Base-by-base conservation (phyloP, 2,888 invertebrate species). In the Mimumesa dahlbomi region DNA sequence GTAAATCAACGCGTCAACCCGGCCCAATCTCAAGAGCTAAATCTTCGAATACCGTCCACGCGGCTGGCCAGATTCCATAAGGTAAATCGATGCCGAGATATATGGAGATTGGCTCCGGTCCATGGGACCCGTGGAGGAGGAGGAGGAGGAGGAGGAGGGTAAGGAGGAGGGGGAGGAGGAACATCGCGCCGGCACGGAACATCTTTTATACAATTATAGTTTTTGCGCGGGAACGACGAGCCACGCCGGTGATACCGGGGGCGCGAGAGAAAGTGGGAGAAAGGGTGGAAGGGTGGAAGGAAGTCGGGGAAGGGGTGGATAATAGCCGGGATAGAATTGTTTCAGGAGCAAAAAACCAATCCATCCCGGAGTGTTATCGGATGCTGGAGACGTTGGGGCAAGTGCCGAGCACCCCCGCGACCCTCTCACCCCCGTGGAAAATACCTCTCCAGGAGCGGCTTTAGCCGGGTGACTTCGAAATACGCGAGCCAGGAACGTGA, bases 191-290 rank as follows among this genome's bases (percentile, higher is more conserved):
- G 16, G 52, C 18, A 48, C 45, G 56, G 74, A 79, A 80, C 82
- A 83, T 84, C 82, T 83, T 85, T 86, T 80, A 87, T 81, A 81
- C 87, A 87, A 87, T 88, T 88, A 87, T 79, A 80, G 76, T 87
- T 86, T 87, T 87, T 87, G 82, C 79, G 49, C 61, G 72, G 56
- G 66, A n/a, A n/a, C n/a, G n/a, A 50, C 68, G 79, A 77, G 74
- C 76, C 62, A 63, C 58, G 4, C 74, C 75, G 83, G 83, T 84
- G 86, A 86, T 84, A 83, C 83, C 79, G 29, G 45, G 42, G 49
- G 75, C 57, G 70, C 63, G 64, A 73, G 63, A 53, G 73, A 71
- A 58, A 76, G 68, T 69, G 61, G 46, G 59, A 9, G 50, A 50
- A 42, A 16, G 58, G 40, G 59, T 49, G 58, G 52, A 25, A 36